Base-by-base conservation (phyloP, 2,797 vertebrate genomes). In the Sphenodon punctatus region DNA sequence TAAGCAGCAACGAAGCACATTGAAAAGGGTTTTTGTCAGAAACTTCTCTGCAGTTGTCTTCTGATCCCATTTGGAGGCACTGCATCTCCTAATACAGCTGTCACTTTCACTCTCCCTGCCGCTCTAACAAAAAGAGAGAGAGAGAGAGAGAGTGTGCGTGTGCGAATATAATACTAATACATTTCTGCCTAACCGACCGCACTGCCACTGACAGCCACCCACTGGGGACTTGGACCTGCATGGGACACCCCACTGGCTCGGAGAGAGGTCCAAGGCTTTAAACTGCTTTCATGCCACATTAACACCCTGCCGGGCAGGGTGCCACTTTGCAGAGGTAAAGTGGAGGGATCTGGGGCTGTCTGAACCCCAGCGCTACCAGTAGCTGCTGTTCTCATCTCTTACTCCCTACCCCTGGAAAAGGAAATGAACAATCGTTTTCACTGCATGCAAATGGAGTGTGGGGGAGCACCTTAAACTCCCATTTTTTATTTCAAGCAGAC, bases 1-100 rank as follows among this genome's bases (percentile, higher is more conserved):
- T 78, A 84, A 88, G 89, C 85, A 72, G 79, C 66, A 55, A 75
- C 79, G 80, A 14, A 78, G 63, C 69, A 12, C 1, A 6, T 65
- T 91, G 84, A 89, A 90, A 92, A 84, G 75, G 65, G 51, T 9
- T 88, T 93, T 90, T 92, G 82, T 89, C 80, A 89, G 67, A 32
- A 89, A 72, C 78, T 49, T 64, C 75, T 38, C 83, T 17, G 83
- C 86, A 88, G 86, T 88, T 84, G 82, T 86, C 91, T 85, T 79
- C 84, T 86, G 94, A 96, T 95, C 94, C 93, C 93, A 95, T 95
- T 92, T 84, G 58, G 91, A 94, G 94, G 95, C 96, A 96, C 96
- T 95, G 92, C 92, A 93, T 93, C 68, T 93, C 90, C 90, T 90
- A 81, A 84, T 61, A 95, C 96, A 97, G 96, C 96, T 96, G 97